Evolutionary conservation across 2,113 vertebrate species (phyloP).

Genomic region (Hemiscyllium ocellatum): DNA sequence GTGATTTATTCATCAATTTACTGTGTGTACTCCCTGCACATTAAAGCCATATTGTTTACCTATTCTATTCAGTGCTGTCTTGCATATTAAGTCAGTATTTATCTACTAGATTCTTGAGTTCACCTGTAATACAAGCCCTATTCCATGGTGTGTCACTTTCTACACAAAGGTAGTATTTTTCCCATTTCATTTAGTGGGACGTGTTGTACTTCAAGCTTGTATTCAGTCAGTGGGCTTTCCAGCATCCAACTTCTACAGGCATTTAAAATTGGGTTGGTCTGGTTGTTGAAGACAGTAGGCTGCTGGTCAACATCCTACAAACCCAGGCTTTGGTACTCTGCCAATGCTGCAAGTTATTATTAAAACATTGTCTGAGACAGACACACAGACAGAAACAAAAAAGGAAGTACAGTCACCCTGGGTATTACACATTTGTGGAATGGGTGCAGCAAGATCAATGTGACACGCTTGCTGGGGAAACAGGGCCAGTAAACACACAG

Average conservation of each 20-base stretch:
- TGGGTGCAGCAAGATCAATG: neutral
- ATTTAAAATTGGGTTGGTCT: neutral
- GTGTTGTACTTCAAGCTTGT: neutral
- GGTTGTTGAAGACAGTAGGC: neutral
- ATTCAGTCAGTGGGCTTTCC: neutral
- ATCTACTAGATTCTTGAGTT: neutral
- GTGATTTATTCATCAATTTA: neutral
- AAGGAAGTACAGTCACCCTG: conserved; percentile 8
- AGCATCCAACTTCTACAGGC: neutral
- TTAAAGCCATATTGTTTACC: neutral
- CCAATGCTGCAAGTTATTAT: neutral
- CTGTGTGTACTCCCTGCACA: neutral
- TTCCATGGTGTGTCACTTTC: neutral
- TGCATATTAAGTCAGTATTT: neutral
- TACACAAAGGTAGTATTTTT: neutral
- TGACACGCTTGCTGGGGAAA: neutral
- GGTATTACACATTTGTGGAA: neutral
- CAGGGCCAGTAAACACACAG: conserved; percentile 11
- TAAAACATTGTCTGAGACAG: neutral
- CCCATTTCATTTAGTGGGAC: neutral
- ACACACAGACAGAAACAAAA: neutral
- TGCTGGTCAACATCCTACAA: neutral
- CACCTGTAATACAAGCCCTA: neutral
- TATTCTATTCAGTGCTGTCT: neutral
- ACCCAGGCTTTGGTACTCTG: neutral